These are phyloP conservation scores for Lasioglossum zephyrum DNA, from an alignment of 2,888 invertebrate genomes.

Conservation along the genomic window DNA sequence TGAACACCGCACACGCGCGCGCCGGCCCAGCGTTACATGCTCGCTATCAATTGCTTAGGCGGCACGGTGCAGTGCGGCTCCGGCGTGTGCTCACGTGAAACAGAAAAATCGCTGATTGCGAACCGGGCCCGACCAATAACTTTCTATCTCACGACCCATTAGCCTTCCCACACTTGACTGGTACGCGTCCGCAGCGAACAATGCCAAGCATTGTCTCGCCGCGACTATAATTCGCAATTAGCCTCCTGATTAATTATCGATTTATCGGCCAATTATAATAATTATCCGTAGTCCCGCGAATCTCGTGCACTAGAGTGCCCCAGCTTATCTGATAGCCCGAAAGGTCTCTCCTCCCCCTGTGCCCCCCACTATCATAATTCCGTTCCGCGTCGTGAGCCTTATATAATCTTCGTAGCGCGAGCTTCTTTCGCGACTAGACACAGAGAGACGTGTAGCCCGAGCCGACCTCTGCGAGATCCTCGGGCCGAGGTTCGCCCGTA, in stretches of 20 bases:
- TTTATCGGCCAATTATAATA: constrained; percentile 82
- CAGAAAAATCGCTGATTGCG: constrained; percentile 45
- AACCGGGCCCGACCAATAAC: constrained; percentile 69
- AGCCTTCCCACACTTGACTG: constrained; percentile 80
- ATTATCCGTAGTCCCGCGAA: constrained; percentile 68
- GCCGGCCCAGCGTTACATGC: constrained; percentile 16
- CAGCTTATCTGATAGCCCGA: constrained; percentile 63
- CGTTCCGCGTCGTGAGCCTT: constrained; percentile 34
- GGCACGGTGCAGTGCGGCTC: not conserved
- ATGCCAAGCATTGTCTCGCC: constrained; percentile 78
- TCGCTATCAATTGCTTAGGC: constrained; percentile 55
- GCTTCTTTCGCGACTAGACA: constrained; percentile 43
- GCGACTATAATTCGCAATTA: constrained; percentile 81
- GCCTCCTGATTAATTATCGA: constrained; percentile 82
- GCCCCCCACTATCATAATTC: not conserved
- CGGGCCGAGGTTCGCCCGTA: constrained; percentile 26
- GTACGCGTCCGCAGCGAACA: constrained; percentile 70
- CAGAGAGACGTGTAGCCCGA: not conserved
- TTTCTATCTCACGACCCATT: constrained; percentile 77
- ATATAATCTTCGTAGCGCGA: constrained; percentile 31
- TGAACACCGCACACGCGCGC: constrained; percentile 24
- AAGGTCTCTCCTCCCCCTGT: constrained; percentile 37
- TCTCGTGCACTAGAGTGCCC: constrained; percentile 59
- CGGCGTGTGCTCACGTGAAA: not conserved
- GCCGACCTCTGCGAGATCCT: constrained; percentile 8